Conservation (phyloP, 2,113 vertebrate species). For the Forbesichthys papilliferus region DNA sequence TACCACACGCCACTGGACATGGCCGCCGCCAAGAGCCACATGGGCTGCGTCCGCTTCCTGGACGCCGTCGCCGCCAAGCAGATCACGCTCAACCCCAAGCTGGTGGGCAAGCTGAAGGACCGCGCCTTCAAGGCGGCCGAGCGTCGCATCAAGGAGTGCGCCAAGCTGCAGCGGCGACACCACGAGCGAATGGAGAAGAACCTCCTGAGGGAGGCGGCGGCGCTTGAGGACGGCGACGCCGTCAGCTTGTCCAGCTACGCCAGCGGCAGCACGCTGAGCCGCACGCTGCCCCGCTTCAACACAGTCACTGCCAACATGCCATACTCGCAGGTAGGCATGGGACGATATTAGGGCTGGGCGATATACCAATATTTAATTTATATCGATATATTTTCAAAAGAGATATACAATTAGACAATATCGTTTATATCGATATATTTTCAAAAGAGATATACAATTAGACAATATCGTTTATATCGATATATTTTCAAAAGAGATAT, state of each 20-base stretch:
- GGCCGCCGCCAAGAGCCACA: constrained; percentile 94
- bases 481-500: too few relatives aligned
- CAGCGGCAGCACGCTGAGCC: constrained; percentile 86
- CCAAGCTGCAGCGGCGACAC: constrained; percentile 90
- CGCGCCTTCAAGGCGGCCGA: constrained; percentile 88
- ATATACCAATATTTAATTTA: too few relatives aligned
- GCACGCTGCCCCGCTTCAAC: constrained; percentile 84
- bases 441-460: too few relatives aligned
- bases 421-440: too few relatives aligned
- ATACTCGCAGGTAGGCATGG: constrained; percentile 83
- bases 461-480: too few relatives aligned
- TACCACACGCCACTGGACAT: constrained; percentile 97
- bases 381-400: too few relatives aligned
- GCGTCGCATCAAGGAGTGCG: constrained; percentile 88
- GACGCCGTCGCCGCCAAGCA: constrained; percentile 96
- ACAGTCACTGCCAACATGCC: constrained; percentile 85
- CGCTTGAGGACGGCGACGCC: constrained; percentile 81
- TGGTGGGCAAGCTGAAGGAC: constrained; percentile 91
- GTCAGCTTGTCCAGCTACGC: constrained; percentile 91
- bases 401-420: too few relatives aligned
- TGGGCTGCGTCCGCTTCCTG: constrained; percentile 94
- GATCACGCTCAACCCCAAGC: constrained; percentile 88
- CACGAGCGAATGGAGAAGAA: constrained; percentile 88
- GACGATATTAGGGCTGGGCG: not conserved
- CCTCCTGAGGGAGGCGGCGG: constrained; percentile 87